phyloP scores from a whole-genome alignment of 2,797 vertebrate genomes.

The Hemibagrus guttatus region DNA sequence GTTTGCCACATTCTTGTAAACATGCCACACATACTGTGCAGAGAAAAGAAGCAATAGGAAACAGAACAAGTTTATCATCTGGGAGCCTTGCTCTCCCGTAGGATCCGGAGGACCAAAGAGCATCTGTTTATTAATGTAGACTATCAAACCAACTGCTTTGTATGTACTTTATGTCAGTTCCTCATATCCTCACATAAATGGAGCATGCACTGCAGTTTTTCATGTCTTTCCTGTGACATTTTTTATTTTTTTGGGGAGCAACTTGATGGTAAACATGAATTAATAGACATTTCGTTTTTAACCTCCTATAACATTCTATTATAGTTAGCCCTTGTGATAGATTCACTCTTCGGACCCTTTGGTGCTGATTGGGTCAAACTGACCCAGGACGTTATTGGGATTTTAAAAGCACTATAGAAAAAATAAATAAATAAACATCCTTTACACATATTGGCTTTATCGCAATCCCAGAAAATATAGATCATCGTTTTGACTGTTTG shows the following conservation, averaged over 20 bases:
- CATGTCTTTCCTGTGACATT: background rate
- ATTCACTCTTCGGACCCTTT: too few species aligned
- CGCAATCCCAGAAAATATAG: too few species aligned
- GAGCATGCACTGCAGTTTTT: background rate
- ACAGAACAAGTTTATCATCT: constrained; percentile 31
- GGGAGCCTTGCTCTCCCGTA: constrained; percentile 24
- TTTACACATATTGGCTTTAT: too few species aligned
- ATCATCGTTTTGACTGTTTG: too few species aligned
- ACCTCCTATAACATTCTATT: background rate
- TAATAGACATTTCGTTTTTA: background rate
- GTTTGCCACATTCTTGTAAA: constrained; percentile 67
- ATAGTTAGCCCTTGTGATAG: background rate
- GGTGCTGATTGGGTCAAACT: too few species aligned
- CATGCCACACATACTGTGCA: constrained; percentile 55
- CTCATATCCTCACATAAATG: constrained; percentile 27
- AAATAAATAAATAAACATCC: too few species aligned
- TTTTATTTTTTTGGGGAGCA: constrained; percentile 8
- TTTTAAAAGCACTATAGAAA: too few species aligned
- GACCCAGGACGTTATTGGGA: too few species aligned
- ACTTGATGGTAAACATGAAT: constrained; percentile 2
- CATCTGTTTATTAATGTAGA: constrained; percentile 42
- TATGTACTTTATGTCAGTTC: constrained; percentile 31
- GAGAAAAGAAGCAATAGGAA: constrained; percentile 59
- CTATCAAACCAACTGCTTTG: constrained; percentile 24
- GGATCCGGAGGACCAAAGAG: constrained; percentile 36